These are phyloP conservation scores for Drosophila prostipennis DNA, from an alignment of 2,888 invertebrate species.

Conservation along the genomic window DNA sequence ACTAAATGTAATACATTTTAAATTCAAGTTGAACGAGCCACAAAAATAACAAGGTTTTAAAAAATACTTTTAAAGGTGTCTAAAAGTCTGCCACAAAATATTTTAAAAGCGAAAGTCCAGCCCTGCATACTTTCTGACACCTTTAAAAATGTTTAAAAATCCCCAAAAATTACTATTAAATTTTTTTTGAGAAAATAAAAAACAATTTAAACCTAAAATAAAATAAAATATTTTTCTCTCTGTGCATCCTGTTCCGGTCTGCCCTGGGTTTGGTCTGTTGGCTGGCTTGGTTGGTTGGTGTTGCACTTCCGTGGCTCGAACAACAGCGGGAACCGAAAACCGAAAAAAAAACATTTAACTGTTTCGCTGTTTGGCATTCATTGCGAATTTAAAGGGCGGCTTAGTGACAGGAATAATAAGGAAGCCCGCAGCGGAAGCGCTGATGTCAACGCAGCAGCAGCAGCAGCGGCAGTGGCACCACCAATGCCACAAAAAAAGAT, in stretches of 20 bases:
- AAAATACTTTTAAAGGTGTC: no score
- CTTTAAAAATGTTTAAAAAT: no score
- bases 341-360: conserved; percentile 67
- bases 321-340: conserved; percentile 29
- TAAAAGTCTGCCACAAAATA: no score
- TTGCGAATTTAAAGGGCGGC: conserved; percentile 79
- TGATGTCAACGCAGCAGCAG: conserved; percentile 66
- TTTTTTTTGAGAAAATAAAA: no score
- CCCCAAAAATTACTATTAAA: no score
- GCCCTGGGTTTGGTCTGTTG: conserved; percentile 33
- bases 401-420: conserved; percentile 78
- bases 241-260: conserved; percentile 35
- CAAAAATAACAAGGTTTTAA: no score
- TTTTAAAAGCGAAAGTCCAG: no score
- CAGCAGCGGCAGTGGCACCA: background rate
- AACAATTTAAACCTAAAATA: no score
- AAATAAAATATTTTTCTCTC: background rate
- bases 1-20: no score
- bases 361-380: conserved; percentile 77
- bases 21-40: no score
- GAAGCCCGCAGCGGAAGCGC: conserved; percentile 75
- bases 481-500: conserved; percentile 24
- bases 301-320: conserved; percentile 65
- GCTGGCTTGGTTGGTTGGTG: conserved; percentile 46
- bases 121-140: no score